Evolutionary conservation across 2,113 vertebrate species (phyloP).

Genomic region (Pipa parva): DNA sequence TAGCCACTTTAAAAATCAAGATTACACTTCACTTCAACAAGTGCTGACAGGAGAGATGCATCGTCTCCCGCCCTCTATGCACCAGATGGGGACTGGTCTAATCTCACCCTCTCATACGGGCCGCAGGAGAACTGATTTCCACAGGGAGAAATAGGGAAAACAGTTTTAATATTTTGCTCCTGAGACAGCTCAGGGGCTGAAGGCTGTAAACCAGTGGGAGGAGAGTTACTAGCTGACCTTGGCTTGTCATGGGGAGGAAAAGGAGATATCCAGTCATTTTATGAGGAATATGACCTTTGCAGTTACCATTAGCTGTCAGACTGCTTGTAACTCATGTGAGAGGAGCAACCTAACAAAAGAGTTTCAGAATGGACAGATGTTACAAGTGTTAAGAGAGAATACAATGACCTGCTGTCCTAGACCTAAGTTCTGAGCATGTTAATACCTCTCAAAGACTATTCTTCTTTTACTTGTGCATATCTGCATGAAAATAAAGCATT

Average conservation of each 20-base stretch:
- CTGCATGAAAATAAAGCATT: not conserved
- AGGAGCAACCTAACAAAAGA: slow-evolving; percentile 15
- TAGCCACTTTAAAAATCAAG: slow-evolving; percentile 15
- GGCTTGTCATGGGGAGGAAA: slow-evolving; percentile 26
- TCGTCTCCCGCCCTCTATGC: slow-evolving; percentile 17
- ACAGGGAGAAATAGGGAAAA: slow-evolving; percentile 74
- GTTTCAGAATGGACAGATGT: slow-evolving; percentile 27
- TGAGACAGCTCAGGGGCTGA: slow-evolving; percentile 17
- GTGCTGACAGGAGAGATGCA: slow-evolving; percentile 39
- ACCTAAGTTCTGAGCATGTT: not conserved
- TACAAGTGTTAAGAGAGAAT: not conserved
- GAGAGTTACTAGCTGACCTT: slow-evolving; percentile 29
- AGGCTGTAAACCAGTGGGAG: slow-evolving; percentile 37
- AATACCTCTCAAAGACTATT: not conserved
- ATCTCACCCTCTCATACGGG: slow-evolving; percentile 47
- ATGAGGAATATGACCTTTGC: slow-evolving; percentile 38
- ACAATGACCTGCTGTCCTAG: not conserved
- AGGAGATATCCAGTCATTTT: slow-evolving; percentile 43
- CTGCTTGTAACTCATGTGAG: slow-evolving; percentile 22
- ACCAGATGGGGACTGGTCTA: slow-evolving; percentile 30
- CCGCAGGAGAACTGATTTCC: slow-evolving; percentile 87
- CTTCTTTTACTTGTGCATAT: not conserved
- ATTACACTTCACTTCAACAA: slow-evolving; percentile 19
- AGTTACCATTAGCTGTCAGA: slow-evolving; percentile 27
- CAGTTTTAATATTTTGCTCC: slow-evolving; percentile 50